These are phyloP conservation scores for Mionectes macconnelli DNA, from an alignment of 2,113 vertebrate species.

Conservation along the genomic window DNA sequence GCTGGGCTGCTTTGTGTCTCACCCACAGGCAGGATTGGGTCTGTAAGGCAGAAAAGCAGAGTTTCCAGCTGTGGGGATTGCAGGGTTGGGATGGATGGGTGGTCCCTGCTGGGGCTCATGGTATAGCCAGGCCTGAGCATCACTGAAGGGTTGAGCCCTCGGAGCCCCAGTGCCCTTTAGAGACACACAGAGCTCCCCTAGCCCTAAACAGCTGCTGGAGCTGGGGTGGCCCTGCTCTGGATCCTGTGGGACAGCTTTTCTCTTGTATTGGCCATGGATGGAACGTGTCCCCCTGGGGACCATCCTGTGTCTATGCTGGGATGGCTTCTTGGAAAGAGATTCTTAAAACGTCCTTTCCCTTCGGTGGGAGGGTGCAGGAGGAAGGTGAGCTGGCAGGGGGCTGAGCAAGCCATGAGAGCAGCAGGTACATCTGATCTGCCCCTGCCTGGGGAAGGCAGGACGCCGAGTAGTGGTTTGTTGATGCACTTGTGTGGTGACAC, in stretches of 20 bases:
- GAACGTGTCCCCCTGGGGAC: accelerated
- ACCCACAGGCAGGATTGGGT: background rate
- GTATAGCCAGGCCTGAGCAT: background rate
- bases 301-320: background rate
- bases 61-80: accelerated
- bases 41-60: background rate
- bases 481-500: accelerated
- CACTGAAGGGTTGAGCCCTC: background rate
- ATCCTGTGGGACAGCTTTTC: background rate
- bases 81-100: background rate
- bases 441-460: background rate
- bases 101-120: accelerated
- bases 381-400: background rate
- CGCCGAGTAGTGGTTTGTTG: background rate
- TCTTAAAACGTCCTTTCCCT: accelerated
- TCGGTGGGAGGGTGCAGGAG: too few species aligned
- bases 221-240: background rate
- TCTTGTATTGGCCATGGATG: accelerated
- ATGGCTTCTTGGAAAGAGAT: too few species aligned
- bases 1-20: background rate
- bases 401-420: background rate
- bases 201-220: background rate
- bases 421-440: background rate
- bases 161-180: background rate
- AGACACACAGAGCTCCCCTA: background rate